Evolutionary conservation across 2,113 vertebrate species (phyloP).

Genomic region (Halichoeres trimaculatus): DNA sequence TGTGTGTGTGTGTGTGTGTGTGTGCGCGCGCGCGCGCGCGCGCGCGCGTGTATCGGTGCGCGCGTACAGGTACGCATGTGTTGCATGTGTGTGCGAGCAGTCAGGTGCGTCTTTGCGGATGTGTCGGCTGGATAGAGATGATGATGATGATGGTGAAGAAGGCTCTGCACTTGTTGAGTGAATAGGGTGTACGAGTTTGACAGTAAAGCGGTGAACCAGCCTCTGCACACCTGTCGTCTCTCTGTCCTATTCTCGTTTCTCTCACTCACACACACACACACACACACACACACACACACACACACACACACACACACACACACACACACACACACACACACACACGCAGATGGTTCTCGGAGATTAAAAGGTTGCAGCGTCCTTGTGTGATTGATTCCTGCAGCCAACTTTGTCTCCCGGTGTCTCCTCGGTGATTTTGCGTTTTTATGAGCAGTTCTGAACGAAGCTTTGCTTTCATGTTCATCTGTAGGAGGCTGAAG

Average conservation of each 20-base stretch:
- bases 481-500: neutral
- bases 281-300: too few species aligned
- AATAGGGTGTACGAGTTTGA: conserved; percentile 27
- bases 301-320: too few species aligned
- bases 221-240: neutral
- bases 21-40: neutral
- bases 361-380: neutral
- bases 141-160: neutral
- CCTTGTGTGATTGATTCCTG: neutral
- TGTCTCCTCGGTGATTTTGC: neutral
- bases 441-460: conserved; percentile 4
- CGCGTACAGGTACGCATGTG: neutral
- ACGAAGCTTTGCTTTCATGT: neutral
- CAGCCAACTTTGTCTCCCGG: neutral
- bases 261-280: too few species aligned
- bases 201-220: neutral
- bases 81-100: neutral
- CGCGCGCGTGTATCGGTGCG: neutral
- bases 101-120: conserved; percentile 3
- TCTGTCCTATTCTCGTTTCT: too few species aligned
- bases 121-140: neutral
- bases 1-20: neutral
- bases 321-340: too few species aligned
- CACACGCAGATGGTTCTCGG: neutral
- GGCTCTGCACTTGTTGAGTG: conserved; percentile 70